Percentiles rank a stretch among this genome's conserved stretches.
Conservation (phyloP, 2,797 vertebrate species). For the Enteromius afrohamiltoni region DNA sequence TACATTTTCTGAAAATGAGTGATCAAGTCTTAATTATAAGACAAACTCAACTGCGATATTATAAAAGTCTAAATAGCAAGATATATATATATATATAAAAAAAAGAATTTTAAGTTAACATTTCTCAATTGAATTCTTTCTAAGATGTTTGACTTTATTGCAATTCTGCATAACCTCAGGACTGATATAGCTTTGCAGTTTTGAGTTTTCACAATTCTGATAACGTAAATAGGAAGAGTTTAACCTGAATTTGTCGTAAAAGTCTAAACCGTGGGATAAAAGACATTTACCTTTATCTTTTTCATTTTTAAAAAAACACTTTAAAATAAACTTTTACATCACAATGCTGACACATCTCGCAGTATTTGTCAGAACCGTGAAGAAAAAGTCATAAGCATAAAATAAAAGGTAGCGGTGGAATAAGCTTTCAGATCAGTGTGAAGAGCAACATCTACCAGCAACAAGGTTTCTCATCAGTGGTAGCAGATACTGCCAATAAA, state of each 20-base stretch:
- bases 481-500: constrained; percentile 86
- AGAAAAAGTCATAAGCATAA: neutral
- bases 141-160: neutral
- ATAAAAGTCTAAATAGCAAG: neutral
- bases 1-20: neutral
- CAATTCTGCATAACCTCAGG: too few relatives aligned
- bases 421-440: constrained; percentile 45
- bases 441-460: constrained; percentile 38
- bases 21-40: neutral
- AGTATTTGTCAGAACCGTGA: neutral
- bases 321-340: neutral
- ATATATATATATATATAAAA: too few relatives aligned
- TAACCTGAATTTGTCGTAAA: neutral
- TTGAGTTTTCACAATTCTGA: neutral
- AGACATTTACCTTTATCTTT: neutral
- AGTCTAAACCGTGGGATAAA: neutral
- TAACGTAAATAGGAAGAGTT: neutral
- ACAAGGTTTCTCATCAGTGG: constrained; percentile 46
- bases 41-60: neutral
- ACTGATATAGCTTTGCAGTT: neutral
- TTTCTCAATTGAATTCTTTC: neutral
- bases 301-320: too few relatives aligned
- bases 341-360: neutral
- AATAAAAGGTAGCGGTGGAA: neutral
- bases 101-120: neutral